These are phyloP conservation scores for Siniperca knerii DNA, from an alignment of 2,113 vertebrate species.

Conservation along the genomic window DNA sequence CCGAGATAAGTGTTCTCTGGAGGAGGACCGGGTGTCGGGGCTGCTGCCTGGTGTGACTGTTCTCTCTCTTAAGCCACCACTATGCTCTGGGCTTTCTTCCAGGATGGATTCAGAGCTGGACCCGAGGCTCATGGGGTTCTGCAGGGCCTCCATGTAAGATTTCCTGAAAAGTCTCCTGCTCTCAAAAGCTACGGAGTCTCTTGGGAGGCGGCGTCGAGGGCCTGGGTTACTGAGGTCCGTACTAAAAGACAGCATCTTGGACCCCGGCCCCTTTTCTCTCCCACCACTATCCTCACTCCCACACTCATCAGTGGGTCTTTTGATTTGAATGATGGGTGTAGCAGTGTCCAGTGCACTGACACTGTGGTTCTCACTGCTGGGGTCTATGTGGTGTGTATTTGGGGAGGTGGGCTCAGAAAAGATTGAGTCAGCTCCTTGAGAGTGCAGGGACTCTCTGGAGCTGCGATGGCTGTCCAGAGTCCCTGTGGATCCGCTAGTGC, in stretches of 20 bases:
- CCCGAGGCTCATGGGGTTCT: constrained; percentile 89
- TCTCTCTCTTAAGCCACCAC: constrained; percentile 44
- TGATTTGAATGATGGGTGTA: constrained; percentile 44
- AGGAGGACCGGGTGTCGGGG: constrained; percentile 60
- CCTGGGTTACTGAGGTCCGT: constrained; percentile 82
- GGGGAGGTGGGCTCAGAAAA: constrained; percentile 75
- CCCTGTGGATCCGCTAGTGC: constrained; percentile 80
- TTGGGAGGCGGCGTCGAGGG: constrained; percentile 71
- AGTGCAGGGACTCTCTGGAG: constrained; percentile 83
- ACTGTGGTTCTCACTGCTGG: constrained; percentile 36
- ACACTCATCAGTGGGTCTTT: constrained; percentile 50
- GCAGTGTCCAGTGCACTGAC: constrained; percentile 8
- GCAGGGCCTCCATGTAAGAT: constrained; percentile 90
- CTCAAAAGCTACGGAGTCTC: constrained; percentile 83
- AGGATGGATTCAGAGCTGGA: constrained; percentile 87
- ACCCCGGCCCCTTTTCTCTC: constrained; percentile 56
- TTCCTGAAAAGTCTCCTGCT: constrained; percentile 87
- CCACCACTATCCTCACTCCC: constrained; percentile 35
- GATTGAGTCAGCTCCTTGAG: constrained; percentile 82
- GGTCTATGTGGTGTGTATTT: constrained; percentile 55
- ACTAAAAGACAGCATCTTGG: constrained; percentile 80
- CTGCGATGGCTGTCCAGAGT: constrained; percentile 84
- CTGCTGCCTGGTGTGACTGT: constrained; percentile 64
- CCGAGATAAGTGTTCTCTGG: constrained; percentile 70
- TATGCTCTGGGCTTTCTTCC: constrained; percentile 77